Evolutionary conservation across 2,888 invertebrate species (phyloP).

Genomic region (Homarus gammarus): DNA sequence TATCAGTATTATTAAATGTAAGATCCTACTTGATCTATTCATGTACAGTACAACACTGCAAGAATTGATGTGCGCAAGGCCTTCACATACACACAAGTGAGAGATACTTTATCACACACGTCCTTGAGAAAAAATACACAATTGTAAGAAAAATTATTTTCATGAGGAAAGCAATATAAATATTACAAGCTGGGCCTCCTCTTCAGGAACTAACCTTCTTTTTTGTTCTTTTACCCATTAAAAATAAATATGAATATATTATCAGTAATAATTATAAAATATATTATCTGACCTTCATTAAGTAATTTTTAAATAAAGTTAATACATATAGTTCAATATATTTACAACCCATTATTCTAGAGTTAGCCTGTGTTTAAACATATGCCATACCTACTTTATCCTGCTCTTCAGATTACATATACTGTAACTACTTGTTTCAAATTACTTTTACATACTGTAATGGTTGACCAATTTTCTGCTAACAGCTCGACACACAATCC

Average conservation of each 20-base stretch:
- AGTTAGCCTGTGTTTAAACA: neutral
- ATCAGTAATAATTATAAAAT: neutral
- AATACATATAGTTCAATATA: neutral
- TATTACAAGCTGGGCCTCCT: neutral
- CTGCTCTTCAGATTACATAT: too few relatives aligned
- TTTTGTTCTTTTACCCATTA: neutral
- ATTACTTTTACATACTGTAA: too few relatives aligned
- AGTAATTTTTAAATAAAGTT: neutral
- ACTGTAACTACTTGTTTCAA: too few relatives aligned
- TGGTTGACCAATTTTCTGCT: too few relatives aligned
- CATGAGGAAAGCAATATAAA: neutral
- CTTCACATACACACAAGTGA: neutral
- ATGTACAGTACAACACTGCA: neutral
- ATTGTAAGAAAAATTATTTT: neutral
- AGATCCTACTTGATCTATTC: neutral
- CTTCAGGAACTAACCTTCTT: neutral
- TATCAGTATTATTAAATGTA: too few relatives aligned
- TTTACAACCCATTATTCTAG: neutral
- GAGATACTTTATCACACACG: neutral
- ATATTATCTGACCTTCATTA: neutral
- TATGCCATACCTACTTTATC: too few relatives aligned
- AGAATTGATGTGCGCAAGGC: neutral
- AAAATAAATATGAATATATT: neutral
- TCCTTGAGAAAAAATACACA: neutral
- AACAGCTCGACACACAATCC: too few relatives aligned